Evolutionary conservation across 2,888 invertebrate genomes (phyloP), one percentile per base, ranked within the genome.

Genomic region (Mythimna impura): DNA sequence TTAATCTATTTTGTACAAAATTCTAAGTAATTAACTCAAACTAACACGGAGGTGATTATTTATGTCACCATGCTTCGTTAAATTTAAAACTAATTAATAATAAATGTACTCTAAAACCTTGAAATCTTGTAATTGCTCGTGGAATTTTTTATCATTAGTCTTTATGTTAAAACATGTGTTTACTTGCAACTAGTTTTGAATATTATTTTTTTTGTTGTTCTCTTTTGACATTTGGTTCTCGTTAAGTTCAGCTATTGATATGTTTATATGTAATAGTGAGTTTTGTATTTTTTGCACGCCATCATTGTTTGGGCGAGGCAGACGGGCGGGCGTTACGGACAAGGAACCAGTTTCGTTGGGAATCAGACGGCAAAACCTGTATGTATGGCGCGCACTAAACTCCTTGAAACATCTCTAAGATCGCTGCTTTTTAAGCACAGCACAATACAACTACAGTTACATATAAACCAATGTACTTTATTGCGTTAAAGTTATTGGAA

Each of bases 321-420:
- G 95, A 94, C 94, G 91, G 83, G 91, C 94, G 94, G 95, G 94
- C 95, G 93, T 91, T 94, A 89, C 91, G 92, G 92, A 87, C 93
- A 82, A 75, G 77, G 87, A 95, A 95, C 95, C 93, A 83, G 94
- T 95, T 93, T 87, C 85, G 80, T 86, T 81, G 88, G 87, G 89
- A 89, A 89, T 86, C 76, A 66, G 80, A 76, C 74, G 74, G 76
- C 80, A 50, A 83, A 86, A 82, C 86, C 86, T 78, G 86, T 76
- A 83, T 66, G 72, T 75, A 65, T 76, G 71, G 75, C 70, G 65
- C 70, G 77, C 83, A 74, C 66, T 72, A 78, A 77, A 73, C 78
- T 66, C 62, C 73, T 76, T 58, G 66, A 61, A 71, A 78, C 66
- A 69, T 72, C 78, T 82, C 80, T 75, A 68, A 73, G 52, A 66